Conservation (phyloP, 2,888 invertebrate genomes). For the Hypena proboscidalis region DNA sequence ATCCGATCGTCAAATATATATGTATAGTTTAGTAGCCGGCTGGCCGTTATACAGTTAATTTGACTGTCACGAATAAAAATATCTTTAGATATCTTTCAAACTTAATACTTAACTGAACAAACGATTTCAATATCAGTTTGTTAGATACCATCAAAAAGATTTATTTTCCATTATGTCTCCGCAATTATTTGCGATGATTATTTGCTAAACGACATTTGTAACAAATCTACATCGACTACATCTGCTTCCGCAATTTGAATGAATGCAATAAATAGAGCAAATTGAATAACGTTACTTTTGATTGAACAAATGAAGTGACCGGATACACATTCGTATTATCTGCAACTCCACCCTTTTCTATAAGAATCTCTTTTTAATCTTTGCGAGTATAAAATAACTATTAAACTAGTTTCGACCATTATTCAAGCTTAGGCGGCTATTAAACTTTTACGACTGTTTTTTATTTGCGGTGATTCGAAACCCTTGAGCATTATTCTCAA, state of each 20-base stretch:
- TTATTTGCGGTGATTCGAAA: constrained; percentile 8
- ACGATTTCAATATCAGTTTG: background rate
- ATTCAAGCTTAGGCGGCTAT: constrained; percentile 7
- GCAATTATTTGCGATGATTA: background rate
- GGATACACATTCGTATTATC: constrained; percentile 31
- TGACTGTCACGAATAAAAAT: background rate
- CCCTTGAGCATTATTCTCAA: constrained; percentile 39
- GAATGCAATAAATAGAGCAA: constrained; percentile 16
- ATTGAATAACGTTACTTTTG: constrained; percentile 20
- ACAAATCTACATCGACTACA: constrained; percentile 8
- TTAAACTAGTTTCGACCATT: constrained; percentile 11
- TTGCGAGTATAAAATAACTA: constrained; percentile 6
- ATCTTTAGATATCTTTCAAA: background rate
- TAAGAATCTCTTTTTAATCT: constrained; percentile 9
- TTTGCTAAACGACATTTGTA: background rate
- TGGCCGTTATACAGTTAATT: background rate
- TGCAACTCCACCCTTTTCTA: constrained; percentile 11
- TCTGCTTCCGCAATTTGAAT: constrained; percentile 20
- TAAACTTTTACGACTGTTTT: constrained; percentile 11
- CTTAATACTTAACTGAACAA: too few relatives aligned
- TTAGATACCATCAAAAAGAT: background rate
- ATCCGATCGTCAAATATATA: too few relatives aligned
- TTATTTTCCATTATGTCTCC: background rate
- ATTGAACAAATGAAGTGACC: constrained; percentile 31
- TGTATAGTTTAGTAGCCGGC: constrained; percentile 11